Evolutionary conservation across 2,888 invertebrate genomes (phyloP).

Genomic region (Microctonus brassicae): DNA sequence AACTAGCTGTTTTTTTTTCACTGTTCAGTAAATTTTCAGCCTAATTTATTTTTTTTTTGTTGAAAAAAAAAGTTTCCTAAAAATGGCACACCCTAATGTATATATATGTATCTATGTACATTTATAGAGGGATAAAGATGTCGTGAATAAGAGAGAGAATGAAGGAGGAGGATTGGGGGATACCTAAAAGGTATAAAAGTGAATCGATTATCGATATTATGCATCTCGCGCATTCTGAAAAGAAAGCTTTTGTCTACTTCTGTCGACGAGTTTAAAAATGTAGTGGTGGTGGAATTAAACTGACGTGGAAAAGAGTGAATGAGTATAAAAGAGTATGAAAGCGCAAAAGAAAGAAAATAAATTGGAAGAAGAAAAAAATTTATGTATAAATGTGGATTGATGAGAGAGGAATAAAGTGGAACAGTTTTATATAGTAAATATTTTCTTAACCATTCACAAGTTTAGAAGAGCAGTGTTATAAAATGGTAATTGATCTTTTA

Average conservation of each 20-base stretch:
- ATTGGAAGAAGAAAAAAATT: neutral
- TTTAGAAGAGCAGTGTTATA: conserved; percentile 3
- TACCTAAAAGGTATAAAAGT: neutral
- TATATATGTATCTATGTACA: no score
- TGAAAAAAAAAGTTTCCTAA: no score
- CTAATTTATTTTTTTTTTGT: no score
- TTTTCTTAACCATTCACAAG: conserved; percentile 27
- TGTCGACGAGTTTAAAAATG: neutral
- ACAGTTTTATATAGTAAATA: conserved; percentile 20
- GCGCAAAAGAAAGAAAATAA: neutral
- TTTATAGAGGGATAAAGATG: no score
- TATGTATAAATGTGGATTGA: no score
- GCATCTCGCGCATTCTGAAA: neutral
- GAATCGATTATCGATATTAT: conserved; percentile 22
- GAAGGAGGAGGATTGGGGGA: neutral
- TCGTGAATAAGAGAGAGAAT: neutral
- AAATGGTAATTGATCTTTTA: conserved; percentile 19
- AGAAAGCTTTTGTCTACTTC: conserved; percentile 15
- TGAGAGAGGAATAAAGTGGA: neutral
- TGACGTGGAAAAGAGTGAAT: neutral
- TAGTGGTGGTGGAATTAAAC: neutral
- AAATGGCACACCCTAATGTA: no score
- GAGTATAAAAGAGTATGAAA: neutral
- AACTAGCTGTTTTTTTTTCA: no score
- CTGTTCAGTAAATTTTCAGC: no score